phyloP scores from a whole-genome alignment of 2,113 vertebrate species.

The Lasiurus cinereus region DNA sequence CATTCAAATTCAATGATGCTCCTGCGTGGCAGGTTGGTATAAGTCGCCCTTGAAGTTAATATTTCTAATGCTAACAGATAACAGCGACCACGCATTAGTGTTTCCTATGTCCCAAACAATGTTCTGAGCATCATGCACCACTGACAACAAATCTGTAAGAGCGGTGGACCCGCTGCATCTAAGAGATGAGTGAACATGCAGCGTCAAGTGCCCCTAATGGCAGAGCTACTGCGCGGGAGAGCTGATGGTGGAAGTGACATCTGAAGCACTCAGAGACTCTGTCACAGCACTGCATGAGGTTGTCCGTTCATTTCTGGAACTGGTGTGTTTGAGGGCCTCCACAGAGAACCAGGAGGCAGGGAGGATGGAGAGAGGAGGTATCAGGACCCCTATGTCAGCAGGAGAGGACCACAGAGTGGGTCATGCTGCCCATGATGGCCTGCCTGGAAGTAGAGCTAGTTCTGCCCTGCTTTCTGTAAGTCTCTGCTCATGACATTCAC shows the following conservation, averaged over 20 bases:
- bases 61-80: too few relatives aligned
- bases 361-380: rapidly evolving
- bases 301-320: rapidly evolving
- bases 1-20: background rate
- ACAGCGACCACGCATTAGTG: rapidly evolving
- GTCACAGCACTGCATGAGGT: background rate
- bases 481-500: rapidly evolving
- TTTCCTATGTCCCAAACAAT: rapidly evolving
- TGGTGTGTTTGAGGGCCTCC: too few relatives aligned
- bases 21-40: background rate
- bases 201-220: rapidly evolving
- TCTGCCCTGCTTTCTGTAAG: rapidly evolving
- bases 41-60: background rate
- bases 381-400: rapidly evolving
- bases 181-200: background rate
- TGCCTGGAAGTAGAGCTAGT: too few relatives aligned
- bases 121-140: rapidly evolving
- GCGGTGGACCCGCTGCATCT: rapidly evolving
- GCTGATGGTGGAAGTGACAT: background rate
- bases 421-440: rapidly evolving
- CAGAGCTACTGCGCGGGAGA: rapidly evolving
- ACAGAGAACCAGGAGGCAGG: rapidly evolving
- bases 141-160: rapidly evolving
- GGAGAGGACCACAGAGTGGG: rapidly evolving
- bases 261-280: background rate